Conservation (phyloP, 2,113 vertebrate genomes). For the Scytalopus superciliaris region DNA sequence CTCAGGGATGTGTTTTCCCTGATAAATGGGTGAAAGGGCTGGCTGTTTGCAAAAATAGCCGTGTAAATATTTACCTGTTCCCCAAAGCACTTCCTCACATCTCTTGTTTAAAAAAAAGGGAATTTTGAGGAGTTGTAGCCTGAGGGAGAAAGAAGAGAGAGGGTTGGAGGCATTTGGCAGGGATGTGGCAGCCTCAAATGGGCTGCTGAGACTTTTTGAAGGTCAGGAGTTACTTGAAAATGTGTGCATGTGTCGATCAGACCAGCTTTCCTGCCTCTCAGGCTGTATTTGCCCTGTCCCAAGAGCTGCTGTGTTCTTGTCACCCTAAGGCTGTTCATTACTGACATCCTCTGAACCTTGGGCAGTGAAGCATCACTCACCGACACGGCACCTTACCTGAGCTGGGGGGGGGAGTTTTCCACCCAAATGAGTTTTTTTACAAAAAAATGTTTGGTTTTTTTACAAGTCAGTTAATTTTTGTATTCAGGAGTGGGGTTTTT, state of each 20-base stretch:
- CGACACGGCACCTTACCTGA: accelerated
- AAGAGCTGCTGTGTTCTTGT: neutral
- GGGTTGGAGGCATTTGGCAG: neutral
- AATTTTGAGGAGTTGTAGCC: neutral
- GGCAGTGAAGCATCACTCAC: neutral
- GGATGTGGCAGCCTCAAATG: neutral
- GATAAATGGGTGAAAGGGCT: neutral
- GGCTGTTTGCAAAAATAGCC: neutral
- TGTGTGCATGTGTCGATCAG: neutral
- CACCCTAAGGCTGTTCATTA: neutral
- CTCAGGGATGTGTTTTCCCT: neutral
- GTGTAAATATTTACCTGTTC: neutral
- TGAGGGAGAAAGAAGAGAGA: neutral
- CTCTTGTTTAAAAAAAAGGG: neutral
- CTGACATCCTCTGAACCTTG: neutral
- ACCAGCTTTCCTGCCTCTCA: neutral
- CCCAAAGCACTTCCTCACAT: neutral
- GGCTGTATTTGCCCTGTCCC: neutral
- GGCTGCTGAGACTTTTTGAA: neutral
- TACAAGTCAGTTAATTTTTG: neutral
- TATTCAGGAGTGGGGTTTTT: neutral
- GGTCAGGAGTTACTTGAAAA: neutral
- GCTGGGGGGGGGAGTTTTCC: neutral
- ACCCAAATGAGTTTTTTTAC: neutral
- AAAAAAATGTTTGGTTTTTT: accelerated